Conservation (phyloP, 2,888 invertebrate genomes). For the Caenorhabditis sp. region DNA sequence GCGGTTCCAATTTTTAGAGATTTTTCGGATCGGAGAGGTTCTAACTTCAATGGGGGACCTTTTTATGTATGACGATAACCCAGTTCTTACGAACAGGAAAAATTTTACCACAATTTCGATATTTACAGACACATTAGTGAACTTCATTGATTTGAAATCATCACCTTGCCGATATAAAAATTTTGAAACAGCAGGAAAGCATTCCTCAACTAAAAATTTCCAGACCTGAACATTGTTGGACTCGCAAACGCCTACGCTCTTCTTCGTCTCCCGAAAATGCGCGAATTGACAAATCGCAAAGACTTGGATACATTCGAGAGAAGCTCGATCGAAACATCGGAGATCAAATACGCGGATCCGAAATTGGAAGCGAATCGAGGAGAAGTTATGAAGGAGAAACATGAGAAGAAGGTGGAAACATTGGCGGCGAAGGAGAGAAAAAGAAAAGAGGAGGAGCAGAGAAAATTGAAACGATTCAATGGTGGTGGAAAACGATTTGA, state of each 20-base stretch:
- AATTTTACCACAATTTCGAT: no score
- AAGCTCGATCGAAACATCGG: slow-evolving; percentile 61
- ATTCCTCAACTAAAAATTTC: no score
- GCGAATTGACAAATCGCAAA: slow-evolving; percentile 78
- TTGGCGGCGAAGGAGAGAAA: slow-evolving; percentile 48
- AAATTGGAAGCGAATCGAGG: slow-evolving; percentile 46
- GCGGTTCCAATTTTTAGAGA: no score
- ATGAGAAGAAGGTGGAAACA: slow-evolving; percentile 50
- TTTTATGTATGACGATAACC: no score
- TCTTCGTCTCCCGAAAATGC: slow-evolving; percentile 90
- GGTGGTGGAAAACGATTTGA: slow-evolving; percentile 21
- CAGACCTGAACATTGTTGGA: slow-evolving; percentile 74
- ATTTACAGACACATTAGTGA: no score
- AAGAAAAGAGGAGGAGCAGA: slow-evolving; percentile 38
- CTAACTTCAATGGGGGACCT: no score
- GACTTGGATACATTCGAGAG: slow-evolving; percentile 58
- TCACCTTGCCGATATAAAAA: no score
- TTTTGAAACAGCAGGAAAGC: no score
- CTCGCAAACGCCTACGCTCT: slow-evolving; percentile 89
- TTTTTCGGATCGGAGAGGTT: no score
- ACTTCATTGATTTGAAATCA: no score
- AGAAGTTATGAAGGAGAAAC: slow-evolving; percentile 46
- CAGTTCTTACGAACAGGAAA: no score
- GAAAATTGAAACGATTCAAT: slow-evolving; percentile 41
- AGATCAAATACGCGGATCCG: slow-evolving; percentile 54